Percentiles rank a stretch among this genome's conserved stretches.
These are phyloP conservation scores for Cyanocitta stelleri DNA, from an alignment of 2,113 vertebrate species.

Conservation along the genomic window DNA sequence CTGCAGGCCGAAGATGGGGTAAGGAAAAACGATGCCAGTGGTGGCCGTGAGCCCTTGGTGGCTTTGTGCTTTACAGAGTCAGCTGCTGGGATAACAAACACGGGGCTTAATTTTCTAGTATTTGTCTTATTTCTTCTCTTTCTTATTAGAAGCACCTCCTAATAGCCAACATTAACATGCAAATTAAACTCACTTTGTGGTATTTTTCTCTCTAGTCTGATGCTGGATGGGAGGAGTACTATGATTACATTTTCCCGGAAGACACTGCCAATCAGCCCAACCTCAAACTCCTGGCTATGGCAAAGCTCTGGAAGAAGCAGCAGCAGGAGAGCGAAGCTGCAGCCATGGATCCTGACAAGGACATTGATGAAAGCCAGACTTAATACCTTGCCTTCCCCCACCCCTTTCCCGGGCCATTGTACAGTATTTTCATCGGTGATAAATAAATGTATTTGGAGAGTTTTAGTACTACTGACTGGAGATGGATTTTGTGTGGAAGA, in stretches of 20 bases:
- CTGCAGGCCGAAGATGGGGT: constrained; percentile 96
- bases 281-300: constrained; percentile 96
- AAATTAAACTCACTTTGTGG: neutral
- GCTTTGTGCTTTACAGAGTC: neutral
- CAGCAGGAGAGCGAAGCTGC: constrained; percentile 71
- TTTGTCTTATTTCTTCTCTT: neutral
- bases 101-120: neutral
- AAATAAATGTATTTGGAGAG: constrained; percentile 43
- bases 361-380: constrained; percentile 65
- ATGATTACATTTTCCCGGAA: constrained; percentile 98
- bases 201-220: constrained; percentile 78
- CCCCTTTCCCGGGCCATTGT: constrained; percentile 4
- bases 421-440: constrained; percentile 51
- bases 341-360: constrained; percentile 60
- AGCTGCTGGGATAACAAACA: neutral
- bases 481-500: neutral
- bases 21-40: neutral
- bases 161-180: rapidly evolving
- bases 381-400: neutral
- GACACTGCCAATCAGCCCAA: constrained; percentile 97
- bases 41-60: neutral
- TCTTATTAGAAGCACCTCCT: neutral
- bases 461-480: neutral
- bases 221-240: constrained; percentile 97
- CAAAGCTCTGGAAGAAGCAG: constrained; percentile 98